These are phyloP conservation scores for Ageneiosus marmoratus DNA, from an alignment of 2,113 vertebrate genomes.

Conservation along the genomic window DNA sequence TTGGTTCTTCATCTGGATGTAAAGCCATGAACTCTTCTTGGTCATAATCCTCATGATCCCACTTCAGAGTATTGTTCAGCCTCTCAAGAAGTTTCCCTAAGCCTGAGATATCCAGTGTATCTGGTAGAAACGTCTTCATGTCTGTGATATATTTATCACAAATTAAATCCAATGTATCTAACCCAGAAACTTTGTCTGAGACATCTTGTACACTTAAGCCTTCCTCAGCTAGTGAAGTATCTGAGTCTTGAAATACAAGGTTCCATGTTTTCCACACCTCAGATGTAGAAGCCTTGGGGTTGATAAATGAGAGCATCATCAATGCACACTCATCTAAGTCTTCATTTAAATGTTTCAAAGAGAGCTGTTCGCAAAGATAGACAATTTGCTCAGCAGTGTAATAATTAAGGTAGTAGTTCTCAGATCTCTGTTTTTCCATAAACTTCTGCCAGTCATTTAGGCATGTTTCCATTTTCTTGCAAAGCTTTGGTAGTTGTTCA, in stretches of 20 bases:
- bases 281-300: slow-evolving; percentile 64
- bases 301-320: slow-evolving; percentile 89
- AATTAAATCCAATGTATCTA: slow-evolving; percentile 54
- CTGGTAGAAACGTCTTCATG: slow-evolving; percentile 76
- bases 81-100: slow-evolving; percentile 78
- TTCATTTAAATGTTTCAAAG: slow-evolving; percentile 43
- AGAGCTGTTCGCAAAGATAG: slow-evolving; percentile 79
- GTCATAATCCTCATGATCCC: not conserved
- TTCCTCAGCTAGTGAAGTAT: not conserved
- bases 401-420: slow-evolving; percentile 87
- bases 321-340: slow-evolving; percentile 73
- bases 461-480: slow-evolving; percentile 84
- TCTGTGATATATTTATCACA: slow-evolving; percentile 77
- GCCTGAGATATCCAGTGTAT: slow-evolving; percentile 76
- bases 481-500: slow-evolving; percentile 77
- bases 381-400: slow-evolving; percentile 91
- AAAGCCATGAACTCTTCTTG: slow-evolving; percentile 2
- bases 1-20: not conserved
- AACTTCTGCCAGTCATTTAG: slow-evolving; percentile 79
- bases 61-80: not conserved
- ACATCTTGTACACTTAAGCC: slow-evolving; percentile 21
- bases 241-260: slow-evolving; percentile 58
- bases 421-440: slow-evolving; percentile 75
- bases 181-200: slow-evolving; percentile 54
- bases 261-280: slow-evolving; percentile 67